phyloP scores from a whole-genome alignment of 2,113 vertebrate species.

The Macrotis lagotis region DNA sequence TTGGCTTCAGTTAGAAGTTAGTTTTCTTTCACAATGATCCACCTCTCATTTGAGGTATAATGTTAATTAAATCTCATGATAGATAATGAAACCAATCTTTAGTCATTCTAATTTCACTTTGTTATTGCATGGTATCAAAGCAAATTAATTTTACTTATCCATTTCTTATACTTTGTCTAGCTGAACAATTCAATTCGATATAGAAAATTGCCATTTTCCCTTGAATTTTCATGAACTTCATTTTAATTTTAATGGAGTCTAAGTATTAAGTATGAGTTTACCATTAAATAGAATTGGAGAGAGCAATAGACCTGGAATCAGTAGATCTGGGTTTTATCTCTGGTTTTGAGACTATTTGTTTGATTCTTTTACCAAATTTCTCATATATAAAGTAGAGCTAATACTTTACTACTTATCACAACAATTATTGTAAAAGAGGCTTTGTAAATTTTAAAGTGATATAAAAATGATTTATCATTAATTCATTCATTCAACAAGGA shows the following conservation, averaged over 20 bases:
- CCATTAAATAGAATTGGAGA: neutral
- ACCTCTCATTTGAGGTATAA: neutral
- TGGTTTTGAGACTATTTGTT: neutral
- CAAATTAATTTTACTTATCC: neutral
- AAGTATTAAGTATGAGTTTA: neutral
- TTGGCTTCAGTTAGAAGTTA: neutral
- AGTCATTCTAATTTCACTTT: neutral
- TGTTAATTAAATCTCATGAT: neutral
- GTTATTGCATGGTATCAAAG: neutral
- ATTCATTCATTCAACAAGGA: neutral
- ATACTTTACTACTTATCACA: neutral
- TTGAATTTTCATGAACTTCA: neutral
- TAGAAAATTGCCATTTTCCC: neutral
- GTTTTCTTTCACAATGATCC: neutral
- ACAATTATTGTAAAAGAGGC: neutral
- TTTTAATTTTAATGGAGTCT: neutral
- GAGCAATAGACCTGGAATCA: neutral
- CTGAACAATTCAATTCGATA: neutral
- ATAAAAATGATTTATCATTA: neutral
- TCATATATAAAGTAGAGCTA: neutral
- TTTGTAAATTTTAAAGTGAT: neutral
- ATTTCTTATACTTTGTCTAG: neutral
- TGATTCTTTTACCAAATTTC: neutral
- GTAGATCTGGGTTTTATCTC: neutral
- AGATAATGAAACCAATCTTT: neutral